phyloP scores from a whole-genome alignment of 2,888 invertebrate species.

The Heliconius hortense region DNA sequence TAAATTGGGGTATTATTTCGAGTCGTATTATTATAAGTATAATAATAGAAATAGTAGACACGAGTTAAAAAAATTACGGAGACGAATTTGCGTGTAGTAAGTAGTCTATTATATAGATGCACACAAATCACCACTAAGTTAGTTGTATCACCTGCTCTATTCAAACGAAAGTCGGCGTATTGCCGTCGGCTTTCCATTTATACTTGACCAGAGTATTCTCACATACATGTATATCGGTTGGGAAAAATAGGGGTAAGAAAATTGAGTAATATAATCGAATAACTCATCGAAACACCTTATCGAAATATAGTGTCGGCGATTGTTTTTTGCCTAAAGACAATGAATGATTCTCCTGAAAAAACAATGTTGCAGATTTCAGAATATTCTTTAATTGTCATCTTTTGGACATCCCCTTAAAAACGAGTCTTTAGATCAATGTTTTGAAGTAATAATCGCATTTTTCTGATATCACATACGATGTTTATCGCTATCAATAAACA shows the following conservation, averaged over 20 bases:
- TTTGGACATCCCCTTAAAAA: background rate
- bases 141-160: slow-evolving; percentile 3
- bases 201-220: slow-evolving; percentile 2
- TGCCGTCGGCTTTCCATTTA: slow-evolving; percentile 20
- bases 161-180: slow-evolving; percentile 14
- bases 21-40: background rate
- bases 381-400: background rate
- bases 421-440: background rate
- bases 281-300: no score
- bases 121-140: slow-evolving; percentile 1
- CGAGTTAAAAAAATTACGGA: background rate
- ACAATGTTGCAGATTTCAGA: background rate
- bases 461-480: background rate
- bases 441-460: background rate
- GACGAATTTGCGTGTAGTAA: no score
- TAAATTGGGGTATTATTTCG: background rate
- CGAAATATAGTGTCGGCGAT: background rate
- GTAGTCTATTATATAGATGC: background rate
- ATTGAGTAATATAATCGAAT: background rate
- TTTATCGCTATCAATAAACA: background rate
- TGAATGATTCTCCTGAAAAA: no score
- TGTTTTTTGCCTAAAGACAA: no score
- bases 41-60: background rate
- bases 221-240: background rate
- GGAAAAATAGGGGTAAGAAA: background rate